These are phyloP conservation scores for Pterobdella sp. DNA, from an alignment of 2,888 invertebrate genomes.

Conservation along the genomic window DNA sequence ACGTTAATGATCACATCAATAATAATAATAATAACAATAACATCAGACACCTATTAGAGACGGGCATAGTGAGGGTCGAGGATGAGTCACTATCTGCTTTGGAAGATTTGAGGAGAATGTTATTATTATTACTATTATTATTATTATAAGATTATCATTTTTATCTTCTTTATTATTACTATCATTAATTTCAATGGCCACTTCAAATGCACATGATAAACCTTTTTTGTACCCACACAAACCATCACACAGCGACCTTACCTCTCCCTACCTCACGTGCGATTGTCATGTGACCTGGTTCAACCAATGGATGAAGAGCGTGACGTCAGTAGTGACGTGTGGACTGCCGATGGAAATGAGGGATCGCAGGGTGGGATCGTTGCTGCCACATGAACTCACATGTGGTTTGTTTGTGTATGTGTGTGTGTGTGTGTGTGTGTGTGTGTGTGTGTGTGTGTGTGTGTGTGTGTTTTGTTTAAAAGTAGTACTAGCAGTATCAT, in stretches of 20 bases:
- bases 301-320: neutral
- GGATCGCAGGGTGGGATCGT: conserved; percentile 5
- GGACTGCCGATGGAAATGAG: conserved; percentile 2
- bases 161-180: neutral
- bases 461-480: neutral
- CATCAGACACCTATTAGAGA: neutral
- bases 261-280: neutral
- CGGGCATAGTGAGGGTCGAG: neutral
- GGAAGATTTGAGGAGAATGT: neutral
- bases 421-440: neutral
- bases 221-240: neutral
- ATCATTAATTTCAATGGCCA: neutral
- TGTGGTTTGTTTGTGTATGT: conserved; percentile 10
- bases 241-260: neutral
- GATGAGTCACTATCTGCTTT: neutral
- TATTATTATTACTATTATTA: neutral
- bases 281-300: neutral
- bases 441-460: neutral
- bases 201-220: neutral
- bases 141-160: neutral
- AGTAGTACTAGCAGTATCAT: neutral
- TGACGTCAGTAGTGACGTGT: conserved; percentile 12
- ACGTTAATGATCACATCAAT: neutral
- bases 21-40: neutral
- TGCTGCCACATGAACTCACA: neutral